A percentile compares a stretch with the other conserved stretches of the same genome.
Conservation (phyloP, 35 echinoderm and acorn worm species). For the Strongylocentrotus purpuratus region DNA sequence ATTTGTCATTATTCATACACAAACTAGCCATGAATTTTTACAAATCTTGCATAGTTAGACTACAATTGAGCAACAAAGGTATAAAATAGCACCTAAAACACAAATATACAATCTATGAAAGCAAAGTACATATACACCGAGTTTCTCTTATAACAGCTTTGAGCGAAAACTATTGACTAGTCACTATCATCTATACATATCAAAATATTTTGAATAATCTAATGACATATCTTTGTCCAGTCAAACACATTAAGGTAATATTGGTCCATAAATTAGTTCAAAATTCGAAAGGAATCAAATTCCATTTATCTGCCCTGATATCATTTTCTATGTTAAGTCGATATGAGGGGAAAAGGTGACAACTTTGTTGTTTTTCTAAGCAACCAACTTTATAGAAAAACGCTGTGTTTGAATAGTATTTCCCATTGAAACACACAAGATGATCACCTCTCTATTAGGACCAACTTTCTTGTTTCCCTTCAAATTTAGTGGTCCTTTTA, state of each 20-base stretch:
- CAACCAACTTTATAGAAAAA: too few relatives aligned
- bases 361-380: neutral
- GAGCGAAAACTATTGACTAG: neutral
- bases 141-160: neutral
- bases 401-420: too few relatives aligned
- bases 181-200: neutral
- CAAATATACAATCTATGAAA: slow-evolving; percentile 10
- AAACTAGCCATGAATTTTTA: neutral
- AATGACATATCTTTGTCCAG: neutral
- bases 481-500: too few relatives aligned
- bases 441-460: too few relatives aligned
- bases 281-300: neutral
- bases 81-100: slow-evolving; percentile 16
- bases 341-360: neutral
- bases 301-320: neutral
- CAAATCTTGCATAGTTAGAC: neutral
- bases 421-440: too few relatives aligned
- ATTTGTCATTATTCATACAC: neutral
- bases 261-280: neutral
- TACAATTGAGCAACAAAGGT: neutral
- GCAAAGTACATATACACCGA: slow-evolving; percentile 35
- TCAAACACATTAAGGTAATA: neutral
- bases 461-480: too few relatives aligned
- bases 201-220: neutral
- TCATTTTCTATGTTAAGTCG: neutral